A percentile compares a stretch with the other conserved stretches of the same genome.
phyloP scores from a whole-genome alignment of 2,888 invertebrate genomes.

The Apodemia duryi region DNA sequence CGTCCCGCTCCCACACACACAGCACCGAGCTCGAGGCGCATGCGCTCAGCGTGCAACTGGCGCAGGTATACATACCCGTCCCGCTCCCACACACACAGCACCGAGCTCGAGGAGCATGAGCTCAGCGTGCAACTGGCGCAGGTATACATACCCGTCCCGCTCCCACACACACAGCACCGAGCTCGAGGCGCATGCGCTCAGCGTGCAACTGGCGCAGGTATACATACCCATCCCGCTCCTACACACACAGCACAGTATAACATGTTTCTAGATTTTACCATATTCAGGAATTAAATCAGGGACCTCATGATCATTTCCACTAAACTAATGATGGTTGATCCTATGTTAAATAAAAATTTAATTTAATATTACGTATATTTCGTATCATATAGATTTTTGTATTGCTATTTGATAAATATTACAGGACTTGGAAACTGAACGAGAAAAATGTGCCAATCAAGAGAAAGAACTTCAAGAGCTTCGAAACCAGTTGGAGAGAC shows the following conservation, averaged over 20 bases:
- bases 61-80: not conserved
- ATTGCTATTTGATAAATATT: conserved; percentile 16
- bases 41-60: conserved; percentile 78
- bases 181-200: conserved; percentile 67
- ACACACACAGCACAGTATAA: conserved; percentile 53
- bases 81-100: not conserved
- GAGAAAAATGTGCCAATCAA: conserved; percentile 60
- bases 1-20: not conserved
- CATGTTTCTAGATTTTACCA: no score
- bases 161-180: conserved; percentile 33
- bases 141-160: conserved; percentile 41
- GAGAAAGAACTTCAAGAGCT: conserved; percentile 77
- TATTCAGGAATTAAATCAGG: no score
- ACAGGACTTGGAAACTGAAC: conserved; percentile 76
- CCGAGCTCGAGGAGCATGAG: conserved; percentile 86
- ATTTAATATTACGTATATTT: no score
- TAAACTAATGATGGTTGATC: no score
- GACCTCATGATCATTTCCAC: no score
- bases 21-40: conserved; percentile 41
- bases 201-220: conserved; percentile 54
- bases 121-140: conserved; percentile 77
- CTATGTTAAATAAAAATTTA: no score
- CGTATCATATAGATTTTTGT: no score
- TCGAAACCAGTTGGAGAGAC: conserved; percentile 77
- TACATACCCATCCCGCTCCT: not conserved